A percentile compares a stretch with the other conserved stretches of the same genome.
phyloP scores from a whole-genome alignment of 2,888 invertebrate species.

The Hanleya hanleyi region DNA sequence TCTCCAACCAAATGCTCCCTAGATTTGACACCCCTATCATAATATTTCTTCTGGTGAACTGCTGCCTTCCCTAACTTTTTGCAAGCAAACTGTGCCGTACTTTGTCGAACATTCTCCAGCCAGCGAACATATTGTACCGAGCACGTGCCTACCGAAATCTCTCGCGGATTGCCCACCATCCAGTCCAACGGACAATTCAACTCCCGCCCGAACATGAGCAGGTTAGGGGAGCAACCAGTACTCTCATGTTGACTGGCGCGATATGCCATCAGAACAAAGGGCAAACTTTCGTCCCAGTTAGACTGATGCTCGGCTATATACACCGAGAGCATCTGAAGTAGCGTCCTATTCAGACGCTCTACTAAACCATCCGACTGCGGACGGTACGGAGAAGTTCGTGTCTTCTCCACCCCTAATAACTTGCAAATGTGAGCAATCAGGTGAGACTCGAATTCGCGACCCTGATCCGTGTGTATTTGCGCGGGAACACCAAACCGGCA shows the following conservation, averaged over 20 bases:
- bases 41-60: slow-evolving; percentile 17
- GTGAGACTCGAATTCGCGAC: neutral
- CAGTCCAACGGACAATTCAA: neutral
- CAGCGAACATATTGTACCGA: slow-evolving; percentile 21
- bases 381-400: neutral
- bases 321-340: neutral
- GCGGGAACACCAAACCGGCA: neutral
- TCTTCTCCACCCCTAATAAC: neutral
- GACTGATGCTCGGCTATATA: neutral
- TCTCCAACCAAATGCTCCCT: slow-evolving; percentile 10
- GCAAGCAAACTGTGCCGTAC: neutral
- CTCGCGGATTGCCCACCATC: neutral
- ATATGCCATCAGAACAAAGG: slow-evolving; percentile 1
- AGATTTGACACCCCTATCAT: slow-evolving; percentile 14
- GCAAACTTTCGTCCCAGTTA: slow-evolving; percentile 1
- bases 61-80: slow-evolving; percentile 11
- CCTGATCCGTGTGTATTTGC: neutral
- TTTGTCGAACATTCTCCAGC: neutral
- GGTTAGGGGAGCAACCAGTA: neutral
- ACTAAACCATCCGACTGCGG: neutral
- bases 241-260: neutral
- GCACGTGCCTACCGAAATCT: neutral
- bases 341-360: neutral
- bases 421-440: neutral
- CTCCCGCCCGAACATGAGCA: neutral